Evolutionary conservation across 2,113 vertebrate genomes (phyloP).

Genomic region (Chunga burmeisteri): DNA sequence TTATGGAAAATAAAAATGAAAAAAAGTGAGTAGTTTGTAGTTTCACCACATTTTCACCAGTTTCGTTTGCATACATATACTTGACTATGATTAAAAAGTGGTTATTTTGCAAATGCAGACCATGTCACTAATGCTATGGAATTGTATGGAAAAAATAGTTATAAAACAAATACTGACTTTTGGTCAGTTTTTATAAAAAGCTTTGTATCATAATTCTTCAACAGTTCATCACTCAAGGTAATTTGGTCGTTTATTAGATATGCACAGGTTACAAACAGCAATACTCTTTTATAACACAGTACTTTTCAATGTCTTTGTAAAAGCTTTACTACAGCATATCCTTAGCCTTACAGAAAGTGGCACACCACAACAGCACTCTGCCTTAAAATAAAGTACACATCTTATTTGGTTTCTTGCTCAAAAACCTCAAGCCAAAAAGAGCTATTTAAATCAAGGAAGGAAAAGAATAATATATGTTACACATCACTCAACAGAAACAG

Average conservation of each 20-base stretch:
- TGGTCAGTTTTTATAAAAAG: not conserved
- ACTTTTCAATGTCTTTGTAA: not conserved
- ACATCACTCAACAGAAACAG: constrained; percentile 57
- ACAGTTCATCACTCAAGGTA: not conserved
- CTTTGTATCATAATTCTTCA: not conserved
- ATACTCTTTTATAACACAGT: not conserved
- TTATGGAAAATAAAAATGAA: not conserved
- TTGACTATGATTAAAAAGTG: not conserved
- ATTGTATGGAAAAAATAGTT: not conserved
- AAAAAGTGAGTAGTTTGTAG: not conserved
- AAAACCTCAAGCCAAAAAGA: constrained; percentile 71
- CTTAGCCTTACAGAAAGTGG: constrained; percentile 62
- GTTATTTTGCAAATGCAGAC: not conserved
- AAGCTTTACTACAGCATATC: constrained; percentile 31
- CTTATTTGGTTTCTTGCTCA: constrained; percentile 68
- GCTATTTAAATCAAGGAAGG: constrained; percentile 68
- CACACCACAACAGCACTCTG: constrained; percentile 65
- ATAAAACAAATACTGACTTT: not conserved
- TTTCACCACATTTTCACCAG: not conserved
- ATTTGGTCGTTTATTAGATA: not conserved
- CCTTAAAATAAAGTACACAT: constrained; percentile 67
- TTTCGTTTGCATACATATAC: not conserved
- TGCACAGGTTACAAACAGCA: not conserved
- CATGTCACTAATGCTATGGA: not conserved
- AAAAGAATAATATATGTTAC: constrained; percentile 67